Conservation (phyloP, 2,113 vertebrate species). For the Rhinogobius similis region DNA sequence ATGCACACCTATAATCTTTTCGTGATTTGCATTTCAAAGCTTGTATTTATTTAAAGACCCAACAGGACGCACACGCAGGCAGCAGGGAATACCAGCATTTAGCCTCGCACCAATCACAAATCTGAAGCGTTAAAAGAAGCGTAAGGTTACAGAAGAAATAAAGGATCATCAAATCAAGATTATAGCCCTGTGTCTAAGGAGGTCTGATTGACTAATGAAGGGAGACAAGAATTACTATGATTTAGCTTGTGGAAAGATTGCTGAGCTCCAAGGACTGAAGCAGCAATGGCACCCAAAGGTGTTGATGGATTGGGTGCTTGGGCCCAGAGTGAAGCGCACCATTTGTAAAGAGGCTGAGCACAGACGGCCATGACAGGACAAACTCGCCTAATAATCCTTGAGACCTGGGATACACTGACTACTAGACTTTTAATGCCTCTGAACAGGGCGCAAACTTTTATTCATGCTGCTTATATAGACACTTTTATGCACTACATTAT, state of each 20-base stretch:
- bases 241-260: constrained; percentile 30
- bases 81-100: constrained; percentile 21
- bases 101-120: constrained; percentile 9
- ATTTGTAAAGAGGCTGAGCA: constrained; percentile 54
- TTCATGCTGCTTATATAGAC: constrained; percentile 4
- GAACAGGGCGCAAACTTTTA: constrained; percentile 20
- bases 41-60: constrained; percentile 57
- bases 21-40: constrained; percentile 63
- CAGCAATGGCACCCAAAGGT: constrained; percentile 51
- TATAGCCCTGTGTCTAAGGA: background rate
- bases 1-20: constrained; percentile 23
- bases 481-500: constrained; percentile 13
- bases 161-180: constrained; percentile 15
- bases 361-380: constrained; percentile 47
- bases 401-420: constrained; percentile 51
- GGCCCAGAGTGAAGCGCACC: constrained; percentile 52
- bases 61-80: constrained; percentile 23
- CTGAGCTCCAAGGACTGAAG: constrained; percentile 46
- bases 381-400: constrained; percentile 65
- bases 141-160: constrained; percentile 12
- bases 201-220: constrained; percentile 15
- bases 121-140: constrained; percentile 9
- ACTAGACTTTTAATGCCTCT: constrained; percentile 21
- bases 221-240: constrained; percentile 19
- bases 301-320: constrained; percentile 65